phyloP scores from a whole-genome alignment of 1,140 invertebrate genomes.

The Apis cerana region DNA sequence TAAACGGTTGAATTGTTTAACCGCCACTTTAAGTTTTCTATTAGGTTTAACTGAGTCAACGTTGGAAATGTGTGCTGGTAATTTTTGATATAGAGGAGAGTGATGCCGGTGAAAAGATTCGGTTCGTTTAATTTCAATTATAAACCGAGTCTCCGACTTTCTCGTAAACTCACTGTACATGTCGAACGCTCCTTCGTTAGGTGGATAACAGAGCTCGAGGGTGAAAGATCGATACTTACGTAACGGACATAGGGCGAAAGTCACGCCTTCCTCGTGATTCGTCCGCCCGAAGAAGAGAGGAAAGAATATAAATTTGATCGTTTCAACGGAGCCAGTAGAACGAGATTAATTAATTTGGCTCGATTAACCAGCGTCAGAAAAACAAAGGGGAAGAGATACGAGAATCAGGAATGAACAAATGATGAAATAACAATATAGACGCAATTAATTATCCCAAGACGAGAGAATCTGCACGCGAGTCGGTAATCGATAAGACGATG shows the following conservation, averaged over 20 bases:
- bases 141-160: neutral
- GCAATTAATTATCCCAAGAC: slow-evolving; percentile 35
- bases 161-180: neutral
- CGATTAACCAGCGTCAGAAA: slow-evolving; percentile 12
- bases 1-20: too few species aligned
- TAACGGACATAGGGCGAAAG: neutral
- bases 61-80: too few species aligned
- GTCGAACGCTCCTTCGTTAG: neutral
- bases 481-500: slow-evolving; percentile 14
- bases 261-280: neutral
- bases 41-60: too few species aligned
- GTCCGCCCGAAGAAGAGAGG: neutral
- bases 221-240: slow-evolving; percentile 5
- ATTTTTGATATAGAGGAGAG: too few species aligned
- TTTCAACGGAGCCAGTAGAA: neutral
- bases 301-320: slow-evolving; percentile 3
- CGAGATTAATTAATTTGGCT: slow-evolving; percentile 25
- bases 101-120: neutral
- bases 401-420: neutral
- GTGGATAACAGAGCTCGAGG: neutral
- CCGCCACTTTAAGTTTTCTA: too few species aligned
- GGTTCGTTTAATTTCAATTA: neutral
- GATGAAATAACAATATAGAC: neutral
- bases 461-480: slow-evolving; percentile 4
- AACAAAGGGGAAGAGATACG: neutral